Evolutionary conservation across 1,140 invertebrate species (phyloP).

Genomic region (Trichonephila inaurata): DNA sequence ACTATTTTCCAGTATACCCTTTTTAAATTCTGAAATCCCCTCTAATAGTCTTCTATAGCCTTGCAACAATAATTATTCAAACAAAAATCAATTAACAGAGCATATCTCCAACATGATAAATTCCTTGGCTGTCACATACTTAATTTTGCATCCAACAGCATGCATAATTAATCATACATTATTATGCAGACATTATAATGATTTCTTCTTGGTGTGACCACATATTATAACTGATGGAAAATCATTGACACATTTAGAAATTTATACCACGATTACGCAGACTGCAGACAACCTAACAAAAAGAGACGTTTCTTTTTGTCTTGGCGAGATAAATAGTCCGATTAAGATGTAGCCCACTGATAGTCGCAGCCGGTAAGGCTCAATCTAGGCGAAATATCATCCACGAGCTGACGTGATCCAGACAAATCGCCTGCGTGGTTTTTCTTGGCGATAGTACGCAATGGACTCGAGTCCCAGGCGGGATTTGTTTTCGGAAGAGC

Average conservation of each 20-base stretch:
- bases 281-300: not conserved
- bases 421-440: conserved; percentile 25
- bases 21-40: too few relatives aligned
- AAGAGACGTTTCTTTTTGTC: not conserved
- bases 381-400: conserved; percentile 18
- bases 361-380: not conserved
- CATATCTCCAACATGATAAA: too few relatives aligned
- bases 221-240: not conserved
- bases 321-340: conserved; percentile 1
- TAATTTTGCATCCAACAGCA: not conserved
- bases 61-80: too few relatives aligned
- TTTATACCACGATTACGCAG: not conserved
- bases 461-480: not conserved
- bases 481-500: not conserved
- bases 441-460: not conserved
- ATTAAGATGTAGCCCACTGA: conserved; percentile 2
- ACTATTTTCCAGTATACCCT: too few relatives aligned
- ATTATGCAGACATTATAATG: not conserved
- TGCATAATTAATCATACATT: not conserved
- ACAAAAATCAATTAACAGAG: too few relatives aligned
- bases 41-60: too few relatives aligned
- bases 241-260: not conserved
- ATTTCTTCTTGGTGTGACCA: not conserved
- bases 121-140: not conserved
- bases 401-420: not conserved